Conservation (phyloP, 2,797 vertebrate species). For the Emys orbicularis region DNA sequence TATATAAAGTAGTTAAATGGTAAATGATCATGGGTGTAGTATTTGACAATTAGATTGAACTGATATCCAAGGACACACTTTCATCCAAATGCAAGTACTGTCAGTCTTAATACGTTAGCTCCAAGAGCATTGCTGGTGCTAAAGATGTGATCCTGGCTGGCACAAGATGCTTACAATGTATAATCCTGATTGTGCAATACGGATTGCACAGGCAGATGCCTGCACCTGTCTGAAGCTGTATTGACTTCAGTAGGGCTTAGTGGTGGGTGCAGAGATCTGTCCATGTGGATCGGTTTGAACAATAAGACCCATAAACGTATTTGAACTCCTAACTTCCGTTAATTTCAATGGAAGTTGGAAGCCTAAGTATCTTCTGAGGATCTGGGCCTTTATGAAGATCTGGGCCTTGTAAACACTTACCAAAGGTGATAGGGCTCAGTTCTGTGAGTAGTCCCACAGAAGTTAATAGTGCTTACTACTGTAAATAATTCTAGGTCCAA, state of each 20-base stretch:
- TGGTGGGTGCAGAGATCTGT: rapidly evolving
- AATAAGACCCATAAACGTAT: too few species aligned
- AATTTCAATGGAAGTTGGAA: too few species aligned
- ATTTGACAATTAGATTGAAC: rapidly evolving
- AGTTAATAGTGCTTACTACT: too few species aligned
- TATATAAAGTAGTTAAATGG: background rate
- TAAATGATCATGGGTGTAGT: rapidly evolving
- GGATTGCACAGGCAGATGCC: rapidly evolving
- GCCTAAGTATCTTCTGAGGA: too few species aligned
- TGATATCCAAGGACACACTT: rapidly evolving
- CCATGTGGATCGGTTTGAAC: background rate
- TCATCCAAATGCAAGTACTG: background rate
- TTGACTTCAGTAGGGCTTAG: background rate
- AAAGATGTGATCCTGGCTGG: background rate
- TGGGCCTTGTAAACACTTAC: too few species aligned
- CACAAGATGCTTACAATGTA: rapidly evolving
- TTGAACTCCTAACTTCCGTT: too few species aligned
- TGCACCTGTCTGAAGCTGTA: rapidly evolving
- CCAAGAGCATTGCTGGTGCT: background rate
- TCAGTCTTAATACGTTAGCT: background rate
- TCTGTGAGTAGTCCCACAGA: too few species aligned
- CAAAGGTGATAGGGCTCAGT: too few species aligned
- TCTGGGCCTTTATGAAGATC: too few species aligned
- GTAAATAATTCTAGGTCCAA: too few species aligned
- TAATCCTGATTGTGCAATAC: background rate